Evolutionary conservation across 2,888 invertebrate species (phyloP).

Genomic region (Lithophane semibrunnea): DNA sequence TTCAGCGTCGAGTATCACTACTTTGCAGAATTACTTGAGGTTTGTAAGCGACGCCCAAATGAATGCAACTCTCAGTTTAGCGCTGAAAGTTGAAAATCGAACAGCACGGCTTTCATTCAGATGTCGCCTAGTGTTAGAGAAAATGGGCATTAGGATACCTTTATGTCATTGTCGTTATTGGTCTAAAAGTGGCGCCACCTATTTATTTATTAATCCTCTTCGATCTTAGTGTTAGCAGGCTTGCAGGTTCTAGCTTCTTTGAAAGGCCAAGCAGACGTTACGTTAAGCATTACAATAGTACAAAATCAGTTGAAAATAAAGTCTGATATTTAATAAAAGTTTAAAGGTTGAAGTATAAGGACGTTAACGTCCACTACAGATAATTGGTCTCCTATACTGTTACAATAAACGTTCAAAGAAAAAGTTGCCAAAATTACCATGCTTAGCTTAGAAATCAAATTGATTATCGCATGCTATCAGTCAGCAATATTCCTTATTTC

Average conservation of each 20-base stretch:
- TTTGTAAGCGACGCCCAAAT: background rate
- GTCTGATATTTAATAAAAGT: too few relatives aligned
- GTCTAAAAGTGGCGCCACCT: constrained; percentile 1
- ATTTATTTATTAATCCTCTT: constrained; percentile 37
- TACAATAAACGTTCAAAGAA: background rate
- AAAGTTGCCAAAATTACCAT: background rate
- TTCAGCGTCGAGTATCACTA: constrained; percentile 12
- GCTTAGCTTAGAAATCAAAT: background rate
- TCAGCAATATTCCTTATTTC: background rate
- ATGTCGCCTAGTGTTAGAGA: too few relatives aligned
- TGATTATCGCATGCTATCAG: background rate
- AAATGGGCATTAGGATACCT: background rate
- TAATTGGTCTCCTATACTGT: too few relatives aligned
- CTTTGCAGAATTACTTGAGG: background rate
- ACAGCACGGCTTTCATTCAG: background rate
- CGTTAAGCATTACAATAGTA: background rate
- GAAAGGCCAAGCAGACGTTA: background rate
- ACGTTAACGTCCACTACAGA: background rate
- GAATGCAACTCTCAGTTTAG: background rate
- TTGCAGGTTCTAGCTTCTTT: background rate
- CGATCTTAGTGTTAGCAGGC: constrained; percentile 3
- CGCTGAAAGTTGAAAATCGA: background rate
- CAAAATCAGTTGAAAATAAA: background rate
- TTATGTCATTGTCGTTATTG: constrained; percentile 1
- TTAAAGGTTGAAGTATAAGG: background rate